Evolutionary conservation across 2,113 vertebrate species (phyloP), one percentile per base, ranked within the genome.

Genomic region (Plectropomus leopardus): DNA sequence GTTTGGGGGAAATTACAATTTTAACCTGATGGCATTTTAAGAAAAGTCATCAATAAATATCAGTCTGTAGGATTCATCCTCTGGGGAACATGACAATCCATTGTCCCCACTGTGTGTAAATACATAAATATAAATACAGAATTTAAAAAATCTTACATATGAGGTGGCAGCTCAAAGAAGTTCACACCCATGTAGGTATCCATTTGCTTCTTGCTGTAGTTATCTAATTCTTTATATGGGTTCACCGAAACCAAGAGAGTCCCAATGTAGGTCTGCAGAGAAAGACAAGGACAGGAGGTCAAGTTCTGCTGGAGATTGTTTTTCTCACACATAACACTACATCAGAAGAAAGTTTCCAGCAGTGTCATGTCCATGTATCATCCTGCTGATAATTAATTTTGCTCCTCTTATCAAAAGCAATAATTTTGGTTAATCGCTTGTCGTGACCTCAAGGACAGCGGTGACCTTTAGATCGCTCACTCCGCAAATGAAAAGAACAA

Each of bases 221-320:
- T 96, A 48, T 96, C 97, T 57, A 99, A 90, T 32, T 93, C 97
- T 86, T 97, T 96, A 88, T 99, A 99, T 0, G 98, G 98, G 87
- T 99, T 99, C 86, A 99, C 96, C 0, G 98, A 98, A n/a, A 99
- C 98, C 1, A 99, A 94, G 1, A 99, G 96, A 9, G 97, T 97
- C 0, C 98, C 98, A 0, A 99, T 97, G 24, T 99, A 99, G 0
- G 98, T 99, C 98, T 99, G 88, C 34, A 74, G 86, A 85, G 45
- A 65, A 74, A 86, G 68, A 85, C 53, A 60, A 85, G 47, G 54
- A 83, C 10, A 74, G 28, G 48, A 66, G 83, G 53, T 88, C 24
- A 26, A 44, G 36, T n/a, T 70, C 77, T 36, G 57, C 69, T n/a
- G 16, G 26, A 30, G 8, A 61, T 32, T 42, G 36, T 71, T 76